Conservation (phyloP, 2,888 invertebrate species). For the Camponotus fellah region DNA sequence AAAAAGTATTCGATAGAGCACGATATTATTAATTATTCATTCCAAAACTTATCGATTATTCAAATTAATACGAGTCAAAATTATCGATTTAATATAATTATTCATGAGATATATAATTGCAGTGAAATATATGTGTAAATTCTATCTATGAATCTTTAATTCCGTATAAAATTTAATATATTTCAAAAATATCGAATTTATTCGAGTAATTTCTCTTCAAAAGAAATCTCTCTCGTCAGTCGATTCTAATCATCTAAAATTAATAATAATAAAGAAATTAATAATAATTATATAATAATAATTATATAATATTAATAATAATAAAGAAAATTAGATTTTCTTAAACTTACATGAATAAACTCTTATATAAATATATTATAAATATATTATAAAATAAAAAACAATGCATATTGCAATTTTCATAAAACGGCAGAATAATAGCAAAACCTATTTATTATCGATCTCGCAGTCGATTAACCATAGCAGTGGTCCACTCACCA, state of each 20-base stretch:
- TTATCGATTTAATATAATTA: not conserved
- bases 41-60: not conserved
- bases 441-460: constrained; percentile 49
- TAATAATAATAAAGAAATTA: not conserved
- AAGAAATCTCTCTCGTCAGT: not conserved
- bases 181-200: not conserved
- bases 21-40: not conserved
- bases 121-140: not conserved
- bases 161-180: not conserved
- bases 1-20: not conserved
- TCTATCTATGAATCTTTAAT: not conserved
- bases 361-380: not conserved
- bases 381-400: not conserved
- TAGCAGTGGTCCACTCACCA: constrained; percentile 70
- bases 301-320: constrained; percentile 1
- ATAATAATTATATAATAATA: too few relatives aligned
- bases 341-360: too few relatives aligned
- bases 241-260: not conserved
- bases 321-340: not conserved
- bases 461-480: constrained; percentile 65
- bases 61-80: not conserved
- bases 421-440: not conserved
- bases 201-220: not conserved
- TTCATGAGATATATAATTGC: not conserved
- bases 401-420: not conserved